Conservation (phyloP, 2,113 vertebrate species). For the Nerophis lumbriciformis region DNA sequence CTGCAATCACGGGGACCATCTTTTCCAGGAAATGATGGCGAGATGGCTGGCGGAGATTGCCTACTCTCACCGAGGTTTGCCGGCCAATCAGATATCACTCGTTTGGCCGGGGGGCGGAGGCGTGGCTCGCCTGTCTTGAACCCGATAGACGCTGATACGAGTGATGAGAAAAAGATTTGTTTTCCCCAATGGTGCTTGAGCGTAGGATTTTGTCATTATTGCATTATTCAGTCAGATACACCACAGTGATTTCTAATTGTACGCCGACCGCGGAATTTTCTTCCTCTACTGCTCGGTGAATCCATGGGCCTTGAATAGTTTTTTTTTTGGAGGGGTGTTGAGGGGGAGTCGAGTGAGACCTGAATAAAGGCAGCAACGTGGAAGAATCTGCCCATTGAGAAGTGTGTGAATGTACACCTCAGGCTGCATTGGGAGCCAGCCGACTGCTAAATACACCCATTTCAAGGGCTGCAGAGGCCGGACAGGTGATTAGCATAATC, state of each 20-base stretch:
- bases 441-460: conserved; percentile 99
- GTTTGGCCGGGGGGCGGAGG: conserved; percentile 16
- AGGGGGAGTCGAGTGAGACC: conserved; percentile 64
- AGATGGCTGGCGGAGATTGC: conserved; percentile 67
- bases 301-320: conserved; percentile 92
- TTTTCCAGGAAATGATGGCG: conserved; percentile 66
- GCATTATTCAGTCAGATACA: not conserved
- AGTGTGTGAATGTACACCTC: conserved; percentile 98
- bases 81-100: conserved; percentile 46
- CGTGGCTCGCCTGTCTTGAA: conserved; percentile 59
- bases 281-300: conserved; percentile 70
- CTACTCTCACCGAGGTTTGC: conserved; percentile 44
- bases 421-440: conserved; percentile 95
- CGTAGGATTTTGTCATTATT: too few species aligned
- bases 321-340: conserved; percentile 21
- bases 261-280: conserved; percentile 63
- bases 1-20: conserved; percentile 59
- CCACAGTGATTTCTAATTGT: conserved; percentile 76
- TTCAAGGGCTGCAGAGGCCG: conserved; percentile 89
- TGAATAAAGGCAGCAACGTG: conserved; percentile 99
- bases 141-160: conserved; percentile 34
- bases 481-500: conserved; percentile 99
- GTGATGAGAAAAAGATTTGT: not conserved
- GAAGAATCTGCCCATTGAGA: conserved; percentile 99
- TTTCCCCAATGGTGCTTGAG: not conserved